phyloP scores from a whole-genome alignment of 2,888 invertebrate genomes.

The Aspidapion aeneum region DNA sequence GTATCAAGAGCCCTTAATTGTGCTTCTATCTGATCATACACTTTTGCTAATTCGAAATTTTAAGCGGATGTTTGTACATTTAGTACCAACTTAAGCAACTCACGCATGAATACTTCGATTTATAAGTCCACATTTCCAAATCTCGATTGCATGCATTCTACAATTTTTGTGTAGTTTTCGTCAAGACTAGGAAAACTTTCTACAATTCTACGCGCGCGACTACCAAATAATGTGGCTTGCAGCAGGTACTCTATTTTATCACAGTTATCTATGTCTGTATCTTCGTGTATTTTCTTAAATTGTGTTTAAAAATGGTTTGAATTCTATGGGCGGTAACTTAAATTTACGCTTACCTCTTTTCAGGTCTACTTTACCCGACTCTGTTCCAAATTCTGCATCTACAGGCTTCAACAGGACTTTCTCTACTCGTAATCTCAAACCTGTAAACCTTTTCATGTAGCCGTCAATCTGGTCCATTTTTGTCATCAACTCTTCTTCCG shows the following conservation, averaged over 20 bases:
- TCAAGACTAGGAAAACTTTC: slow-evolving; percentile 23
- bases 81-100: slow-evolving; percentile 34
- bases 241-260: slow-evolving; percentile 30
- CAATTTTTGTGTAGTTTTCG: slow-evolving; percentile 27
- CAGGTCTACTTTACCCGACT: not conserved
- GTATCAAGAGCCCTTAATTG: slow-evolving; percentile 33
- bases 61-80: slow-evolving; percentile 22
- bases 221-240: slow-evolving; percentile 23
- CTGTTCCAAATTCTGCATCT: too few species aligned
- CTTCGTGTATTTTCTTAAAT: slow-evolving; percentile 29
- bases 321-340: slow-evolving; percentile 25
- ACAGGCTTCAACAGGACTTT: slow-evolving; percentile 8
- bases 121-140: slow-evolving; percentile 30
- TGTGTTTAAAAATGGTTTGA: slow-evolving; percentile 29
- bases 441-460: not conserved
- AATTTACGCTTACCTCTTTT: slow-evolving; percentile 9
- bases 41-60: slow-evolving; percentile 16
- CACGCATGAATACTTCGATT: slow-evolving; percentile 35
- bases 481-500: not conserved
- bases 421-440: slow-evolving; percentile 16
- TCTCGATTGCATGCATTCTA: slow-evolving; percentile 28
- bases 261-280: slow-evolving; percentile 18
- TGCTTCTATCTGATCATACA: slow-evolving; percentile 34
- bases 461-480: not conserved
- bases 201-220: slow-evolving; percentile 13